Evolutionary conservation across 92 coral and sea anemone species (phyloP), one percentile per base, ranked within the genome.

Genomic region (Zoanthus solanderi): DNA sequence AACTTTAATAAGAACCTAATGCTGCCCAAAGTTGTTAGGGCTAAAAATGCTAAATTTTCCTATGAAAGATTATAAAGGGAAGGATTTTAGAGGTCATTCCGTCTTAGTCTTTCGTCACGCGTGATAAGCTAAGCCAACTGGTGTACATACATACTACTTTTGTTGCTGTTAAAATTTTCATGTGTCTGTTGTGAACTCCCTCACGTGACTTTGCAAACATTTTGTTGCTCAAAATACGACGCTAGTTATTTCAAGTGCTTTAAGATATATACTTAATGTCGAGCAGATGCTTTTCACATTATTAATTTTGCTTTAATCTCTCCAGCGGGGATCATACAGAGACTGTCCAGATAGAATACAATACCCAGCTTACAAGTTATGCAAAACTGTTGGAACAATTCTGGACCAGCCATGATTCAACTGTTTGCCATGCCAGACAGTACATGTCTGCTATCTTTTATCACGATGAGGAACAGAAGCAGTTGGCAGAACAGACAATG

Each of bases 321-420:
- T 54, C 23, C 83, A 97, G 99, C 63, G 99, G 99, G 98, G 94
- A 95, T 83, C 99, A 97, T 65, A 97, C 99, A 45, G 99, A 97
- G 84, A 90, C 99, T 42, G 84, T 97, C 11, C 97, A 97, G 86
- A 44, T 97, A 75, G 98, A 95, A 46, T 97, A 93, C 84, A 93
- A 97, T 85, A 96, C 98, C 60, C 85, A 88, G 48, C 80, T 85
- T 57, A 97, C 99, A 42, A 90, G 87, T n/a, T 97, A 95, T 93
- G 87, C 88, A n/a, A 95, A 95, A 4, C 94, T 97, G 50, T 87
- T 97, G 87, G 72, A 84, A 11, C 72, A 90, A 69, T 97, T 97
- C 84, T 97, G 99, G 99, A 86, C 89, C 79, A 94, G 90, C 72
- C 99, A 97, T 76, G 91, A 92, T 71, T 56, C 94, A 14, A 93